These are phyloP conservation scores for Rhynchophorus ferrugineus DNA, from an alignment of 1,140 invertebrate species.

Conservation along the genomic window DNA sequence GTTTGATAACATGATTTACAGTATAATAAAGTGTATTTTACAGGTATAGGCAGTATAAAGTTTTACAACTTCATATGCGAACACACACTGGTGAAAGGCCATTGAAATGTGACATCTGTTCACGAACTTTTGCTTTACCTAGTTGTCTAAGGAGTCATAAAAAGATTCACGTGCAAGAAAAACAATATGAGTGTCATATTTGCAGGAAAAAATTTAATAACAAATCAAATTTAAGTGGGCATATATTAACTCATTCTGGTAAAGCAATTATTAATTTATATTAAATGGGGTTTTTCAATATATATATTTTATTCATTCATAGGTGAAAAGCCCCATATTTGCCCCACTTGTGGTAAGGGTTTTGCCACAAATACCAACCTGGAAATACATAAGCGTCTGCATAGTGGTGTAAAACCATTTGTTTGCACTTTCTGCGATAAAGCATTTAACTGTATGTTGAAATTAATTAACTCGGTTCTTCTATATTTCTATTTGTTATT, in stretches of 20 bases:
- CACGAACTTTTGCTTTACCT: constrained; percentile 66
- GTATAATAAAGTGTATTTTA: constrained; percentile 7
- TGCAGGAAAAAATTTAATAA: constrained; percentile 68
- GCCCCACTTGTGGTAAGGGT: constrained; percentile 29
- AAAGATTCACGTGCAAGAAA: constrained; percentile 58
- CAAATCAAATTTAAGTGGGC: constrained; percentile 56
- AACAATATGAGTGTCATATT: constrained; percentile 65
- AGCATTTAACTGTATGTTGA: constrained; percentile 33
- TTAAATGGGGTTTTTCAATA: not conserved
- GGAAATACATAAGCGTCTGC: constrained; percentile 59
- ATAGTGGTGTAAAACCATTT: constrained; percentile 47
- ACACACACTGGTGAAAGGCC: constrained; percentile 58
- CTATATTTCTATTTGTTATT: constrained; percentile 12
- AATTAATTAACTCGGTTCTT: constrained; percentile 1
- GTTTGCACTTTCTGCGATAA: constrained; percentile 33
- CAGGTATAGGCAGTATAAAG: constrained; percentile 34
- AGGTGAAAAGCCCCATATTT: constrained; percentile 31
- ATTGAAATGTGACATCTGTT: constrained; percentile 62
- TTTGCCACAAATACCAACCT: constrained; percentile 30
- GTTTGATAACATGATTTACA: not conserved
- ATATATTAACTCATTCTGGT: constrained; percentile 51
- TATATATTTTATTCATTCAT: constrained; percentile 9
- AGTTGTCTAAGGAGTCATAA: constrained; percentile 50
- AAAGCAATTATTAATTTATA: constrained; percentile 1
- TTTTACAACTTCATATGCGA: constrained; percentile 30